phyloP scores from a whole-genome alignment of 2,888 invertebrate species.

The Pseudoips prasinana region DNA sequence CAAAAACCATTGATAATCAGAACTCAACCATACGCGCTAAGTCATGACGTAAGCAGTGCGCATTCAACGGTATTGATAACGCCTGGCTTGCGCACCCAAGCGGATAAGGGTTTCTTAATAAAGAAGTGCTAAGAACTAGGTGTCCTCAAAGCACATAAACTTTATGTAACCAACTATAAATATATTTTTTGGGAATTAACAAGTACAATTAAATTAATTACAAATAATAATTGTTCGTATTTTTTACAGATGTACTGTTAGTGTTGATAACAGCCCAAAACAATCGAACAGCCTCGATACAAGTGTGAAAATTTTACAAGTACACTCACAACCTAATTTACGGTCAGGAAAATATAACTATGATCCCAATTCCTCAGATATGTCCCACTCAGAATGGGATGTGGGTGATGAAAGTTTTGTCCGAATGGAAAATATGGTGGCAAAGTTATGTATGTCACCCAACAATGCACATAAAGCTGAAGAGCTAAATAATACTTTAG shows the following conservation, averaged over 20 bases:
- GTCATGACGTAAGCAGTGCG: too few species aligned
- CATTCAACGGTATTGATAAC: too few species aligned
- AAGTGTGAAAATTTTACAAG: slow-evolving; percentile 56
- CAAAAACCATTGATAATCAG: too few species aligned
- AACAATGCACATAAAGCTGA: slow-evolving; percentile 24
- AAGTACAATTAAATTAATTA: too few species aligned
- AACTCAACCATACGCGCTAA: too few species aligned
- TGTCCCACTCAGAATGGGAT: slow-evolving; percentile 25
- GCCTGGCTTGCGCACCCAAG: too few species aligned
- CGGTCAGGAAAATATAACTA: slow-evolving; percentile 13
- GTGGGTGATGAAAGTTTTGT: slow-evolving; percentile 55
- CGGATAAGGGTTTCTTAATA: too few species aligned
- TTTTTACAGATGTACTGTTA: slow-evolving; percentile 16
- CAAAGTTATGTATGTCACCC: slow-evolving; percentile 38
- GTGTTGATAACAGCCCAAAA: slow-evolving; percentile 23
- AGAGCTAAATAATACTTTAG: slow-evolving; percentile 53
- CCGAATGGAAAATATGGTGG: slow-evolving; percentile 52
- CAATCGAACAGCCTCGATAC: slow-evolving; percentile 29
- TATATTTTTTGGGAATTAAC: too few species aligned
- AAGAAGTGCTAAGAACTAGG: too few species aligned
- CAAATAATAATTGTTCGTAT: too few species aligned
- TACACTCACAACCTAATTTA: slow-evolving; percentile 58
- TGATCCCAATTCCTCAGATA: slow-evolving; percentile 14
- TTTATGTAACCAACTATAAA: too few species aligned
- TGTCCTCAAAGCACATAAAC: too few species aligned